Evolutionary conservation across 2,797 vertebrate species (phyloP).

Genomic region (Enteromius radiatus): DNA sequence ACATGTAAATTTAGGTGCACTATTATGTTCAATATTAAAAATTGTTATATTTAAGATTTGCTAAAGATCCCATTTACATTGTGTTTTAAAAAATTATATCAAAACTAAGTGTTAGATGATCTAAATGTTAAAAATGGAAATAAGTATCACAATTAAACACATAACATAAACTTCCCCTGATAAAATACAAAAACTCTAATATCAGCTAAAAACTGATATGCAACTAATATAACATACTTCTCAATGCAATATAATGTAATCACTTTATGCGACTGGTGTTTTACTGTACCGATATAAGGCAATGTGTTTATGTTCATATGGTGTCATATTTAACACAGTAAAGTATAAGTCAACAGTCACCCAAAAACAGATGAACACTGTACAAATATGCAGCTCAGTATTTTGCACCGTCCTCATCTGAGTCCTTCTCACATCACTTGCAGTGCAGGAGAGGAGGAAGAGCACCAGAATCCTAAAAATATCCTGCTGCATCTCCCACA

Average conservation of each 20-base stretch:
- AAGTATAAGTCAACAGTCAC: not conserved
- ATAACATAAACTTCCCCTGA: not conserved
- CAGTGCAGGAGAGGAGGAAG: conserved; percentile 5
- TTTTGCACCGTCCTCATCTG: not conserved
- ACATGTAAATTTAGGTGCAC: not conserved
- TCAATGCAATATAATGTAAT: not conserved
- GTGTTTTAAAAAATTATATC: not conserved
- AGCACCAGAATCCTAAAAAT: conserved; percentile 33
- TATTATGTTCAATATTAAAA: not conserved
- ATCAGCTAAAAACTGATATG: not conserved
- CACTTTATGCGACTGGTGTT: not conserved
- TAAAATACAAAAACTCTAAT: not conserved
- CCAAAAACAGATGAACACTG: not conserved
- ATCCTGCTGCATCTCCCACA: conserved; percentile 31
- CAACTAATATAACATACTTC: not conserved
- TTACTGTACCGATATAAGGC: not conserved
- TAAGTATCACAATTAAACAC: not conserved
- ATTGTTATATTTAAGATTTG: not conserved
- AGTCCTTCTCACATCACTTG: conserved; percentile 19
- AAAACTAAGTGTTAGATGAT: not conserved
- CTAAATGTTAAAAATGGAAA: not conserved
- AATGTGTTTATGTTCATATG: conserved; percentile 8
- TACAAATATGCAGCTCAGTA: not conserved
- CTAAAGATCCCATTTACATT: not conserved
- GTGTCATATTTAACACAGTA: not conserved